Conservation (phyloP, 2,797 vertebrate genomes). For the Spondyliosoma cantharus region DNA sequence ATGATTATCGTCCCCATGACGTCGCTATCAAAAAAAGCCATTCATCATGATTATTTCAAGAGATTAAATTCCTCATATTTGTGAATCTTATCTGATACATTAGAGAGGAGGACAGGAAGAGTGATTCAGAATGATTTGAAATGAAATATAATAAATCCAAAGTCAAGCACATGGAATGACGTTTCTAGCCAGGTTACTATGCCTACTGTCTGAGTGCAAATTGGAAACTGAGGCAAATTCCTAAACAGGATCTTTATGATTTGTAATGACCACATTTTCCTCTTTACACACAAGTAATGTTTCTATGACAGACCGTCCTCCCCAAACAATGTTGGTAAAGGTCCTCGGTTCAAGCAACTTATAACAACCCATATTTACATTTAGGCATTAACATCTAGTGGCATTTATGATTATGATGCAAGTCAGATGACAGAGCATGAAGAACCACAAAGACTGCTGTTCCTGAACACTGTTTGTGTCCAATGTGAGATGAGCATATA, state of each 20-base stretch:
- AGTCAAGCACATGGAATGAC: background rate
- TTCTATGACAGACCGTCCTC: too few species aligned
- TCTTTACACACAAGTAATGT: background rate
- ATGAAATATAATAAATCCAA: constrained; percentile 15
- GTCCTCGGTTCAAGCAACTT: too few species aligned
- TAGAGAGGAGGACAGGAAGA: background rate
- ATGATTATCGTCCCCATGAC: background rate
- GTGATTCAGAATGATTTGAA: constrained; percentile 18
- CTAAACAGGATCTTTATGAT: background rate
- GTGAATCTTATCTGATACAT: background rate
- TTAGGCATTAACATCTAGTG: too few species aligned
- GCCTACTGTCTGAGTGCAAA: too few species aligned
- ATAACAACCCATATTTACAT: too few species aligned
- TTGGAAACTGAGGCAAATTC: background rate
- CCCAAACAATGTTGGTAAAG: too few species aligned
- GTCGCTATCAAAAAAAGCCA: background rate
- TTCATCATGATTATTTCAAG: background rate
- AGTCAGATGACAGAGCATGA: too few species aligned
- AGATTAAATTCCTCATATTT: constrained; percentile 9
- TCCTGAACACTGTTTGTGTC: too few species aligned
- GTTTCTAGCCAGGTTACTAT: background rate
- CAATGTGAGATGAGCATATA: too few species aligned
- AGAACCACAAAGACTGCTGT: too few species aligned
- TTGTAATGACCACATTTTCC: background rate
- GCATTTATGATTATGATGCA: too few species aligned